Evolutionary conservation across 2,888 invertebrate genomes (phyloP).

Genomic region (Sepiola atlantica): DNA sequence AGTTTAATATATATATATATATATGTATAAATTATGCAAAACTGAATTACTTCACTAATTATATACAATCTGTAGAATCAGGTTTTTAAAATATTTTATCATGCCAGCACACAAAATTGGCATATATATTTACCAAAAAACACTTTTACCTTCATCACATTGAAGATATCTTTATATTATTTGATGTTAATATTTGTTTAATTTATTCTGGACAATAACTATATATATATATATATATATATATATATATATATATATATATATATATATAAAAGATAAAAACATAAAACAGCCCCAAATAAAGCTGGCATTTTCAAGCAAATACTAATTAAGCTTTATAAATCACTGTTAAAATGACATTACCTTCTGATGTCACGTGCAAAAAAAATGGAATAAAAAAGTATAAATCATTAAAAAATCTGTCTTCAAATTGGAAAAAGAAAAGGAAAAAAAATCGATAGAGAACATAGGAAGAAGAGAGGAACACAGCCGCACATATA

Average conservation of each 20-base stretch:
- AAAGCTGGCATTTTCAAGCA: constrained; percentile 23
- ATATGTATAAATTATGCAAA: not conserved
- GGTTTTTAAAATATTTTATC: not conserved
- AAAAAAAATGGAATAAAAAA: constrained; percentile 23
- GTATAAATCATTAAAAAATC: not conserved
- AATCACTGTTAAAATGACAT: constrained; percentile 10
- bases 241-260: too few species aligned
- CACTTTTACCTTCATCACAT: not conserved
- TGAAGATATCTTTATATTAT: not conserved
- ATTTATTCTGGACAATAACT: constrained; percentile 8
- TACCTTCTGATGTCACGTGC: constrained; percentile 32
- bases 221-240: not conserved
- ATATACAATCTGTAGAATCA: not conserved
- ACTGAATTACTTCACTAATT: not conserved
- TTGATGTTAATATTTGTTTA: not conserved
- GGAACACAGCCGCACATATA: not conserved
- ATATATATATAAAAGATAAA: not conserved
- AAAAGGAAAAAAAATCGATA: not conserved
- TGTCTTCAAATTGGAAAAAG: constrained; percentile 8
- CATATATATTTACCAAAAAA: not conserved
- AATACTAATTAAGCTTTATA: constrained; percentile 32
- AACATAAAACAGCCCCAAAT: constrained; percentile 8
- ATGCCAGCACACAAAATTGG: not conserved
- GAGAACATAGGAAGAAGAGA: not conserved
- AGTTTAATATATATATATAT: not conserved